These are phyloP conservation scores for Myotis planiceps DNA, from an alignment of 2,797 vertebrate species.

Conservation along the genomic window DNA sequence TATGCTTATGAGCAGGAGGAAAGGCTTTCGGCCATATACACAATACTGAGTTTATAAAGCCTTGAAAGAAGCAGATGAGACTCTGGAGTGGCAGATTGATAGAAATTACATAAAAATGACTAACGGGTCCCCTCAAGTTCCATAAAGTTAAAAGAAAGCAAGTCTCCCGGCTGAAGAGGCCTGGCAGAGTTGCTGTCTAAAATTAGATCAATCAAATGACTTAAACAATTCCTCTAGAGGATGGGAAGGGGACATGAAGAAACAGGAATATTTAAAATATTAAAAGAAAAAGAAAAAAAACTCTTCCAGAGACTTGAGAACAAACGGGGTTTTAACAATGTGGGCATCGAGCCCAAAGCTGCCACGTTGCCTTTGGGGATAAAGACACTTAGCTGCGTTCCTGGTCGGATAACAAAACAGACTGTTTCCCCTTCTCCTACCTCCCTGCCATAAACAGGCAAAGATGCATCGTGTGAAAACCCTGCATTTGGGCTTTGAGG, in stretches of 20 bases:
- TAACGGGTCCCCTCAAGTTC: not conserved
- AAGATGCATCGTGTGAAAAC: conserved; percentile 48
- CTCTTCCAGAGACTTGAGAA: conserved; percentile 70
- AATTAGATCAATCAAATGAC: conserved; percentile 69
- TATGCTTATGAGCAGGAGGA: not conserved
- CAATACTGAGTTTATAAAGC: conserved; percentile 50
- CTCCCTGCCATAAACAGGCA: conserved; percentile 43
- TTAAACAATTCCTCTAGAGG: conserved; percentile 66
- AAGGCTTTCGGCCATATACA: not conserved
- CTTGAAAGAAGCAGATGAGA: not conserved
- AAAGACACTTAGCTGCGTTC: conserved; percentile 65
- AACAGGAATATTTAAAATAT: conserved; percentile 64
- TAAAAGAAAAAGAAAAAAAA: not conserved
- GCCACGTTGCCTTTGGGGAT: conserved; percentile 37
- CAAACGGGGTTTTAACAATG: conserved; percentile 59
- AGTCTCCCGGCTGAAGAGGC: not conserved
- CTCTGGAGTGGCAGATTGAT: not conserved
- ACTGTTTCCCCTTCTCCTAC: not conserved
- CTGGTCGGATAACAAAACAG: conserved; percentile 3
- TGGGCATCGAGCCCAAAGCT: conserved; percentile 64
- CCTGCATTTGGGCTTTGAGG: not conserved
- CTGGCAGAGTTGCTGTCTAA: conserved; percentile 53
- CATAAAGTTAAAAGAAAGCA: conserved; percentile 43
- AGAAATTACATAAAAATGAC: conserved; percentile 9
- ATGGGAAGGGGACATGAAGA: conserved; percentile 60